Evolutionary conservation across 2,888 invertebrate genomes (phyloP).

Genomic region (Crocallis elinguaria): DNA sequence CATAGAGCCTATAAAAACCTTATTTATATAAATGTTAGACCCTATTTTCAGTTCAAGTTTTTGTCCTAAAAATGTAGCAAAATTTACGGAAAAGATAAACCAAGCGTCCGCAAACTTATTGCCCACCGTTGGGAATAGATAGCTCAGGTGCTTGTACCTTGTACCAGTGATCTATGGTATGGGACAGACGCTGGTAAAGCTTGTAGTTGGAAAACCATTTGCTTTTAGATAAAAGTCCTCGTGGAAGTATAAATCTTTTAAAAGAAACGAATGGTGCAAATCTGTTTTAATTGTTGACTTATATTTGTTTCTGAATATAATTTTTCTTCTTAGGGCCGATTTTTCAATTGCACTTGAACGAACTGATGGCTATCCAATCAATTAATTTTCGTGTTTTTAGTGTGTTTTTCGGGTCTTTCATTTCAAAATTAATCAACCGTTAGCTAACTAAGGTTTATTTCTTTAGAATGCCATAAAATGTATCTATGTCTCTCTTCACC

Average conservation of each 20-base stretch:
- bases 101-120: slow-evolving; percentile 7
- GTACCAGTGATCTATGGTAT: slow-evolving; percentile 18
- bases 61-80: not conserved
- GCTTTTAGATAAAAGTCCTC: slow-evolving; percentile 9
- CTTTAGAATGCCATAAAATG: too few species aligned
- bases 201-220: slow-evolving; percentile 19
- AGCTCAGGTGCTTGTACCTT: slow-evolving; percentile 10
- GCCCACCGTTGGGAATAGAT: slow-evolving; percentile 17
- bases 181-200: slow-evolving; percentile 17
- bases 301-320: too few species aligned
- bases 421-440: too few species aligned
- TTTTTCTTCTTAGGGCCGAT: too few species aligned
- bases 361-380: too few species aligned
- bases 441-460: too few species aligned
- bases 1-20: too few species aligned
- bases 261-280: not conserved
- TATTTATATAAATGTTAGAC: too few species aligned
- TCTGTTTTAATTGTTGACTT: not conserved
- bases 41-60: not conserved
- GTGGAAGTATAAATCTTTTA: slow-evolving; percentile 15
- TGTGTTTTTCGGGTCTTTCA: too few species aligned
- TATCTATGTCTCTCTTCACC: too few species aligned
- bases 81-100: not conserved
- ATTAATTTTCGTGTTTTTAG: too few species aligned
- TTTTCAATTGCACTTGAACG: too few species aligned